Evolutionary conservation across 2,797 vertebrate genomes (phyloP), one percentile per base, ranked within the genome.

Genomic region (Brachyalestes nurse): DNA sequence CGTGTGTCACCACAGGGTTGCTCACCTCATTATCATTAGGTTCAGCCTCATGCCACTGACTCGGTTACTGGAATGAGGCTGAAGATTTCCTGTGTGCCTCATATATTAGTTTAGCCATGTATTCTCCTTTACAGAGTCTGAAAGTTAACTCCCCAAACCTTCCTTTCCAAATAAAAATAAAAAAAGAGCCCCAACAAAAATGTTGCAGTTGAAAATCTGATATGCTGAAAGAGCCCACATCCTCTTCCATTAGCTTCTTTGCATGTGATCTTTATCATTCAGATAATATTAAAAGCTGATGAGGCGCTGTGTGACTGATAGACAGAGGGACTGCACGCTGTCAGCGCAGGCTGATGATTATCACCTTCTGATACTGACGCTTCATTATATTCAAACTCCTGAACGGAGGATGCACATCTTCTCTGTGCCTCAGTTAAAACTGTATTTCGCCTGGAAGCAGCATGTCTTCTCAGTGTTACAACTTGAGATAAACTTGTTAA

Each of bases 1-100:
- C 79, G 51, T 81, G 72, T 86, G 73, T 85, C 86, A 84, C 86
- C 85, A 82, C 77, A 83, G 86, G 86, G 87, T 75, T 82, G 73
- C 82, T 86, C 83, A 84, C 80, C 83, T 90, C 88, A 89, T 91
- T 90, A 91, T 87, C 84, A 85, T 91, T 64, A 87, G 64, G 88
- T 87, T 58, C 57, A 21, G 57, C 57, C 57, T 58, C 57, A 21
- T 58, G 21, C 57, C 57, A 58, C 86, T 90, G 79, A 87, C 79
- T 88, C 82, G 78, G 84, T 84, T 86, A 86, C 81, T 85, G 82
- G 83, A 89, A 84, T 64, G 69, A 87, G 49, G 81, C 79, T 80
- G 85, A 81, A 69, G 25, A 13, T 77, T 84, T 66, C 60, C 51
- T 34, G 60, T 67, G 53, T 45, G 71, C 75, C 21, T 61, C 40